Conservation (phyloP, 2,888 invertebrate genomes). For the Autographa pulchrina region DNA sequence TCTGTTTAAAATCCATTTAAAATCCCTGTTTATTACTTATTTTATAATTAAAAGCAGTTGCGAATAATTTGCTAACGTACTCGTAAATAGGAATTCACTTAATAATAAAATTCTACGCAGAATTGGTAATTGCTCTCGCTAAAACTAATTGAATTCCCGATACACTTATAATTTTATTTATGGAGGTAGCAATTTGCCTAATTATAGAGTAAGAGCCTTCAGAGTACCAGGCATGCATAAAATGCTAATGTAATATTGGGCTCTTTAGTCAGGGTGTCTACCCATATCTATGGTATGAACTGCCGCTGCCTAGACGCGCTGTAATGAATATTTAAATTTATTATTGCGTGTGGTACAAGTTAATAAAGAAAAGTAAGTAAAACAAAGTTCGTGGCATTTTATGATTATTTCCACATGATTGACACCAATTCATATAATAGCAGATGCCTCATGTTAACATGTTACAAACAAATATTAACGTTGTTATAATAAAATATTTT, state of each 20-base stretch:
- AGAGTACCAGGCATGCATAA: slow-evolving; percentile 37
- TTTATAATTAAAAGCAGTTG: neutral
- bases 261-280: slow-evolving; percentile 32
- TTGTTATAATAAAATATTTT: no score
- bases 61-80: neutral
- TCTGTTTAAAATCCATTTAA: neutral
- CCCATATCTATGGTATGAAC: slow-evolving; percentile 28
- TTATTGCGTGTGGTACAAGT: slow-evolving; percentile 25
- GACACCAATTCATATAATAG: no score
- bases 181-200: slow-evolving; percentile 28
- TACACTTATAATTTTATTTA: slow-evolving; percentile 19
- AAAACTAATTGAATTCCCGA: slow-evolving; percentile 21
- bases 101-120: slow-evolving; percentile 12
- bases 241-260: slow-evolving; percentile 37
- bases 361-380: slow-evolving; percentile 8
- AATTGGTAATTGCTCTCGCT: slow-evolving; percentile 14
- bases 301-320: slow-evolving; percentile 40
- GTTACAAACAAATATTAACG: no score
- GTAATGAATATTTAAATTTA: slow-evolving; percentile 54
- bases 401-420: neutral
- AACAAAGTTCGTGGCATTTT: neutral
- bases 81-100: slow-evolving; percentile 16
- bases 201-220: slow-evolving; percentile 22
- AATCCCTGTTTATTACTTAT: neutral
- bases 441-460: no score